Evolutionary conservation across 2,888 invertebrate species (phyloP).

Genomic region (Amorpha juglandis): DNA sequence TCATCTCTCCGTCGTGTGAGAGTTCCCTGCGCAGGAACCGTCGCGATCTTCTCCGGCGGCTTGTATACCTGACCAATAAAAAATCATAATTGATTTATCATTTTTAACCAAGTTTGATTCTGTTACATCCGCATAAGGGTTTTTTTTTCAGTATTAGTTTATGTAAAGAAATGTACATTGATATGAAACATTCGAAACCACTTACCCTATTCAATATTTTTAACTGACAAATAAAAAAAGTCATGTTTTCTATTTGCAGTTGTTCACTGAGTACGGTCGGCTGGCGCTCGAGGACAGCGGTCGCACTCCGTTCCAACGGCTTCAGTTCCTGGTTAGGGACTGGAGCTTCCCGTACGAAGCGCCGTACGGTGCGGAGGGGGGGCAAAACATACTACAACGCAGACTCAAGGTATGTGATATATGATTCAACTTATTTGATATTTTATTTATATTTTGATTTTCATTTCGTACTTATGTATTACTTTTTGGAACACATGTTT

Average conservation of each 20-base stretch:
- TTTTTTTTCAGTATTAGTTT: too few species aligned
- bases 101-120: too few species aligned
- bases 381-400: constrained; percentile 92
- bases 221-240: too few species aligned
- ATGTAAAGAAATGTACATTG: too few species aligned
- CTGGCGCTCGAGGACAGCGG: constrained; percentile 94
- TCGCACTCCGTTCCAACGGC: constrained; percentile 94
- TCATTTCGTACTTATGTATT: too few species aligned
- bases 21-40: constrained; percentile 53
- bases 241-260: constrained; percentile 64
- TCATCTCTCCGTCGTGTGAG: constrained; percentile 69
- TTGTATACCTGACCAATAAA: constrained; percentile 66
- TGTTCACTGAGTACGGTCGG: constrained; percentile 99
- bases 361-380: constrained; percentile 94
- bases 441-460: too few species aligned
- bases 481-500: too few species aligned
- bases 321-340: constrained; percentile 95
- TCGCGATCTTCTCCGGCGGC: constrained; percentile 61
- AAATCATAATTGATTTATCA: background rate
- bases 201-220: too few species aligned
- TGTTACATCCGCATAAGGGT: too few species aligned
- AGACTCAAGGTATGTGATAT: constrained; percentile 94
- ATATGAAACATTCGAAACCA: too few species aligned
- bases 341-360: constrained; percentile 99
- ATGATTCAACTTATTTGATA: too few species aligned